Percentiles rank a stretch among this genome's conserved stretches.
Conservation (phyloP, 1,140 invertebrate species). For the Liolophura sinensis region DNA sequence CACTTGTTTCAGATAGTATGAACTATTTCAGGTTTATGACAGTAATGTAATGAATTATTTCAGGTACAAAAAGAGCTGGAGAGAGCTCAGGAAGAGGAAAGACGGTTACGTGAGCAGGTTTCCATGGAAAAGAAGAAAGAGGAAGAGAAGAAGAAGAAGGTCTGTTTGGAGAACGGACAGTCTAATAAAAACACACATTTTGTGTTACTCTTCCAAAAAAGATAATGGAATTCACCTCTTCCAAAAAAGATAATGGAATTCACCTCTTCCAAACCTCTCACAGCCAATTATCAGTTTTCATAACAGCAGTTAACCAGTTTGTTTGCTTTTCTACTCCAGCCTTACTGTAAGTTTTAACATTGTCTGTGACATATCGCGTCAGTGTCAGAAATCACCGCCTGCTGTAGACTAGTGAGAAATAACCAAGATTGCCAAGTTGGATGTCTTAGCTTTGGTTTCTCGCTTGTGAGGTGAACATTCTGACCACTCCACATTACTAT, state of each 20-base stretch:
- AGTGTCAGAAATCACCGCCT: neutral
- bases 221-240: neutral
- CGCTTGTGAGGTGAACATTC: neutral
- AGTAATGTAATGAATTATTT: neutral
- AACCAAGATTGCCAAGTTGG: neutral
- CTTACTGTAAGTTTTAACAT: too few species aligned
- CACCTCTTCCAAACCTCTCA: neutral
- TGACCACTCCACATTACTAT: too few species aligned
- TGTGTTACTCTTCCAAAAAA: neutral
- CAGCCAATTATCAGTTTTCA: too few species aligned
- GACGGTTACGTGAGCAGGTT: conserved; percentile 39
- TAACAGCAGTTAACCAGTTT: too few species aligned
- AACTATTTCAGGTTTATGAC: neutral
- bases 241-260: neutral
- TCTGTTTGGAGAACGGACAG: conserved; percentile 6
- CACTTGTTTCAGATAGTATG: neutral
- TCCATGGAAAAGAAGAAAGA: conserved; percentile 40
- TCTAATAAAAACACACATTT: neutral
- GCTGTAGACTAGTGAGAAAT: neutral
- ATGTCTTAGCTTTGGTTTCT: neutral
- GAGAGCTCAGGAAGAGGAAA: conserved; percentile 49
- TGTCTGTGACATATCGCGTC: neutral
- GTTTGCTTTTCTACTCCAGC: too few species aligned
- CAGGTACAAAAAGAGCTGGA: conserved; percentile 56
- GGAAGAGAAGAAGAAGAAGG: conserved; percentile 46